Evolutionary conservation across 2,888 invertebrate genomes (phyloP), one percentile per base, ranked within the genome.

Genomic region (Subacronicta megacephala): DNA sequence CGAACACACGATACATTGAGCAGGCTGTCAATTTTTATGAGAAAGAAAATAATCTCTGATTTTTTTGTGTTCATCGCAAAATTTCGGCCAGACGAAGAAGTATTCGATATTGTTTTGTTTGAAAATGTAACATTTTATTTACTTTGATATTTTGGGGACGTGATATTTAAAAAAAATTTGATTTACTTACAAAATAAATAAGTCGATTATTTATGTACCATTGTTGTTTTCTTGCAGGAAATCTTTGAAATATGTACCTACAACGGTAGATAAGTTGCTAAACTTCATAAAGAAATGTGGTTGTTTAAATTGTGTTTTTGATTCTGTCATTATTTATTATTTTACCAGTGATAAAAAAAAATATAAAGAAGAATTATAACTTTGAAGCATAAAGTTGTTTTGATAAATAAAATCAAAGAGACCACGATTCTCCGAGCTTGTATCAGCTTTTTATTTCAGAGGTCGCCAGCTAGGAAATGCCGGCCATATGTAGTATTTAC

Each of bases 121-220:
- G 62, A 43, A 62, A 75, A 71, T 55, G 47, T 37, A 49, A 55
- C 60, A 42, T 63, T n/a, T 57, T 72, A 54, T 62, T 70, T 62
- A 50, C 57, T 59, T 61, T 68, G 52, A 59, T 61, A 41, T 71
- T n/a, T 62, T 38, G 35, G 49, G 49, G 45, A 61, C 41, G 35
- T 12, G 12, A 55, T 47, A 46, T 54, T 62, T 2, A 18, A 3
- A 4, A 3, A 3, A 2, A 4, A 6, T 26, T 49, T 15, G 37
- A 41, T 16, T 20, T 38, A 31, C 6, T 18, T 61, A 58, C 47
- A 29, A 41, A 62, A 70, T 49, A 69, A 4, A 9, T 31, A 31
- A 62, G 29, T 49, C 52, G 31, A 63, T 52, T 49, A 67, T 49
- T 37, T 55, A 26, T 35, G 23, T 40, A 60, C 7, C 16, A 41